Conservation (phyloP, 1,140 invertebrate genomes). For the Cydia amplana region DNA sequence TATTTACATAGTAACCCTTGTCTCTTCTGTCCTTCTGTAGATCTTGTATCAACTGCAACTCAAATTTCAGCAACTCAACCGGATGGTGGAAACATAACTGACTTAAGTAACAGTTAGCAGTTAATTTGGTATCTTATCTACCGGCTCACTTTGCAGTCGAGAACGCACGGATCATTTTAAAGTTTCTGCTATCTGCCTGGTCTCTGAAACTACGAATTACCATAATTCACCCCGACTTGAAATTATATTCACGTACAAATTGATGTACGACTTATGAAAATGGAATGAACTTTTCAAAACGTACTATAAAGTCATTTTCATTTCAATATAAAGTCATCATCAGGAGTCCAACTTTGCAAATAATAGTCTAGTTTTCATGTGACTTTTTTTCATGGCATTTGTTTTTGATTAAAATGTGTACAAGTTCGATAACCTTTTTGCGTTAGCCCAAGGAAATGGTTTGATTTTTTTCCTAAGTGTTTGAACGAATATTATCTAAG, state of each 20-base stretch:
- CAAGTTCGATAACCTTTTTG: too few relatives aligned
- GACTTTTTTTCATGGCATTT: too few relatives aligned
- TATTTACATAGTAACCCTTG: too few relatives aligned
- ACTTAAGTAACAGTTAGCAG: slow-evolving; percentile 27
- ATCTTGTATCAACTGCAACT: not conserved
- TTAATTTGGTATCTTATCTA: slow-evolving; percentile 26
- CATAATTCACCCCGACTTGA: slow-evolving; percentile 20
- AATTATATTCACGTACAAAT: not conserved
- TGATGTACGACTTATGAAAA: not conserved
- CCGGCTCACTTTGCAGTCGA: slow-evolving; percentile 10
- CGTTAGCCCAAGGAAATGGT: too few relatives aligned
- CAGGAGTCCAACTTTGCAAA: too few relatives aligned
- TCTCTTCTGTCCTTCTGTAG: not conserved
- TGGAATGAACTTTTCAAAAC: not conserved
- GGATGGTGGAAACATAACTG: slow-evolving; percentile 21
- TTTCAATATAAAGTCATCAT: too few relatives aligned
- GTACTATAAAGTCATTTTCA: too few relatives aligned
- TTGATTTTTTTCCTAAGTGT: too few relatives aligned
- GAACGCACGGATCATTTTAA: slow-evolving; percentile 4
- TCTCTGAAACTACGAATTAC: slow-evolving; percentile 19
- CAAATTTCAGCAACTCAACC: slow-evolving; percentile 28
- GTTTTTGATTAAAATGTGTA: too few relatives aligned
- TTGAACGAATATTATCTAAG: too few relatives aligned
- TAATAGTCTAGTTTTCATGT: too few relatives aligned
- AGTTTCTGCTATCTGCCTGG: not conserved